These are phyloP conservation scores for Oscheius sp. DNA, from an alignment of 2,888 invertebrate species.

Conservation along the genomic window DNA sequence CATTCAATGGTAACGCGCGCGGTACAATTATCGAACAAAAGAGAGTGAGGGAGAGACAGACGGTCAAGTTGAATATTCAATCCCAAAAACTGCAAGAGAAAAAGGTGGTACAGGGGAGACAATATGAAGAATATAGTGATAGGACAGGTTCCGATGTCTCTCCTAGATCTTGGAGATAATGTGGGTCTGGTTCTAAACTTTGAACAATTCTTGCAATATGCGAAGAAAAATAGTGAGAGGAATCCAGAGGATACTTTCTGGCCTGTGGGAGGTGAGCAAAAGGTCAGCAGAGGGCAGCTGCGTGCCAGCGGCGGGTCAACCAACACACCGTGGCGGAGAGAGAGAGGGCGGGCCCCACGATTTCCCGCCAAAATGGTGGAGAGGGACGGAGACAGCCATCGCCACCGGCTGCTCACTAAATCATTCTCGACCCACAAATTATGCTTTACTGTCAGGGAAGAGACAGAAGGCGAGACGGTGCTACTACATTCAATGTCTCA, in stretches of 20 bases:
- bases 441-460: neutral
- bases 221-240: neutral
- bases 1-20: constrained; percentile 19
- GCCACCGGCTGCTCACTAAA: constrained; percentile 1
- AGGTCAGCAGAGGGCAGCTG: constrained; percentile 32
- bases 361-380: constrained; percentile 29
- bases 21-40: constrained; percentile 29
- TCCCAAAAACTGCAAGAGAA: neutral
- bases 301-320: constrained; percentile 31
- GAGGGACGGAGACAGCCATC: constrained; percentile 2
- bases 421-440: neutral
- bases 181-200: neutral
- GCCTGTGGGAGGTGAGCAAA: constrained; percentile 9
- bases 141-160: neutral
- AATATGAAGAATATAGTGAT: neutral
- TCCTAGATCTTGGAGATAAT: neutral
- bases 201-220: neutral
- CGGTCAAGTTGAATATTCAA: neutral
- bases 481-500: neutral
- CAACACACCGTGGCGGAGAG: constrained; percentile 6
- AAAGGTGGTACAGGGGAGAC: neutral
- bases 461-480: no score
- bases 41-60: no score
- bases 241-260: neutral
- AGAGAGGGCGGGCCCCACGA: constrained; percentile 24